Evolutionary conservation across 2,797 vertebrate species (phyloP).

Genomic region (Staurois parvus): DNA sequence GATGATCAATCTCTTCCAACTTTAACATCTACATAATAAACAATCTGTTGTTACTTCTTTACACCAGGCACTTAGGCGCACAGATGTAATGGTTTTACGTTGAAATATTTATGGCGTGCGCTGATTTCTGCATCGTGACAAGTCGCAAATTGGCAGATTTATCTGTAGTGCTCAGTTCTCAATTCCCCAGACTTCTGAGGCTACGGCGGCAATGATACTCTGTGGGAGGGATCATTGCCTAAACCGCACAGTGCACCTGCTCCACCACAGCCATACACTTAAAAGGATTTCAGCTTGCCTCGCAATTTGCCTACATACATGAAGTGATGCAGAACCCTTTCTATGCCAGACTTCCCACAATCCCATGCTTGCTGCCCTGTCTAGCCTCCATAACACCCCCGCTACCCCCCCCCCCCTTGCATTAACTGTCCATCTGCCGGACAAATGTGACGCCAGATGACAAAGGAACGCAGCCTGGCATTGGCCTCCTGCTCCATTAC

Average conservation of each 20-base stretch:
- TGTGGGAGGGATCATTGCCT: neutral
- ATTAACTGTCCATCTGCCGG: neutral
- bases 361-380: neutral
- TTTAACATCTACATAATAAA: conserved; percentile 4
- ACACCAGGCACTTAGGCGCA: neutral
- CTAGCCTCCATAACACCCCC: neutral
- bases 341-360: conserved; percentile 1
- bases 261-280: conserved; percentile 27
- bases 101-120: conserved; percentile 33
- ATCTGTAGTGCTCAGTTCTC: neutral
- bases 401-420: neutral
- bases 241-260: conserved; percentile 41
- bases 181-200: conserved; percentile 23
- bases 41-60: neutral
- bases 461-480: neutral
- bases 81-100: conserved; percentile 16
- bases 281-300: conserved; percentile 1
- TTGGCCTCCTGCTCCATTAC: neutral
- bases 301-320: conserved; percentile 5
- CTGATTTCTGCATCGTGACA: neutral
- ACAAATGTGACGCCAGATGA: neutral
- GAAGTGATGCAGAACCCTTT: neutral
- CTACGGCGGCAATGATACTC: conserved; percentile 15
- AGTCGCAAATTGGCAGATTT: conserved; percentile 39
- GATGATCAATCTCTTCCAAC: too few species aligned